Conservation (phyloP, 1,140 invertebrate genomes). For the Daktulosphaira vitifoliae region DNA sequence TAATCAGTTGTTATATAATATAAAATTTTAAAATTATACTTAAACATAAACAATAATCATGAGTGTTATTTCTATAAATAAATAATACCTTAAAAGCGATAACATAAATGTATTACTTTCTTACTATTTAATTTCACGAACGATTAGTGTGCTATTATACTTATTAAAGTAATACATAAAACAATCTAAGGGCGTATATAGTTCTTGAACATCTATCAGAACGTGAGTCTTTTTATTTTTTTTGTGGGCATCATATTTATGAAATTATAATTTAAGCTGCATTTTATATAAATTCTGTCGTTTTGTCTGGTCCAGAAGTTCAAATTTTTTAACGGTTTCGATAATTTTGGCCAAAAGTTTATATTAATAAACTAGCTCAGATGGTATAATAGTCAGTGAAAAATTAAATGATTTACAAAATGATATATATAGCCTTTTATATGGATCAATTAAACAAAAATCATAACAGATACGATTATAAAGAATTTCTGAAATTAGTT, state of each 20-base stretch:
- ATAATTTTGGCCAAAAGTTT: neutral
- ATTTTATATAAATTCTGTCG: slow-evolving; percentile 23
- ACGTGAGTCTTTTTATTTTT: neutral
- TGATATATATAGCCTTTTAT: neutral
- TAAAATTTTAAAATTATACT: too few relatives aligned
- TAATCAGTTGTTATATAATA: too few relatives aligned
- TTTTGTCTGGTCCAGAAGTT: slow-evolving; percentile 24
- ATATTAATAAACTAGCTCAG: neutral
- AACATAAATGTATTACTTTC: too few relatives aligned
- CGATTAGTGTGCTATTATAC: too few relatives aligned
- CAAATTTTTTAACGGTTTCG: neutral
- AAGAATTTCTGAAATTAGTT: too few relatives aligned
- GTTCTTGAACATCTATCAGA: neutral
- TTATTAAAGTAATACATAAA: too few relatives aligned
- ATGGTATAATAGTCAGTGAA: too few relatives aligned
- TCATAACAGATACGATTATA: neutral
- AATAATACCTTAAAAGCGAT: too few relatives aligned
- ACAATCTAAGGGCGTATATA: too few relatives aligned
- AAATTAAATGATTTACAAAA: neutral
- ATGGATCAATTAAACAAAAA: neutral
- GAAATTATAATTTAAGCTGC: slow-evolving; percentile 26
- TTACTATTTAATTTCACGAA: too few relatives aligned
- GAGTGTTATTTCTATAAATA: too few relatives aligned
- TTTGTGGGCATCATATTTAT: slow-evolving; percentile 25
- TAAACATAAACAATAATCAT: too few relatives aligned